These are phyloP conservation scores for Hexactinellida sp. DNA, from an alignment of 37 sponge, comb jelly and placozoan genomes.

Conservation along the genomic window DNA sequence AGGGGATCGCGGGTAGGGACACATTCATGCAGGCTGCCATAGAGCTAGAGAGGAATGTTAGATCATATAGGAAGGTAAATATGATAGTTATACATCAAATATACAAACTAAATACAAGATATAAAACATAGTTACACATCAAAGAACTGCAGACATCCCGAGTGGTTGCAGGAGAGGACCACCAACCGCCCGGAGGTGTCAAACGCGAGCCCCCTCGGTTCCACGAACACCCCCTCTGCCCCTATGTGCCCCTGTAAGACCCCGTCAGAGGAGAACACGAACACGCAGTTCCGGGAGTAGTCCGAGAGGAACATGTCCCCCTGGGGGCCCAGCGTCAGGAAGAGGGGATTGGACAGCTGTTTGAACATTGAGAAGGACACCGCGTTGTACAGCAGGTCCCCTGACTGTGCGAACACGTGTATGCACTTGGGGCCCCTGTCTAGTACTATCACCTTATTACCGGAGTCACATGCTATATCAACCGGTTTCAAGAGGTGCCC, in stretches of 20 bases:
- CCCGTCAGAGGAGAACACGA: neutral
- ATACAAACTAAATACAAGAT: neutral
- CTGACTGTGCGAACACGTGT: neutral
- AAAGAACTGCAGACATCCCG: neutral
- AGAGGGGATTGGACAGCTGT: neutral
- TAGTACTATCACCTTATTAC: neutral
- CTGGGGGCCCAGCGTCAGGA: neutral
- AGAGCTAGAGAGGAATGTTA: neutral
- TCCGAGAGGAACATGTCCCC: neutral
- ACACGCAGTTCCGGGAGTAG: neutral
- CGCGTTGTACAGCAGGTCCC: neutral
- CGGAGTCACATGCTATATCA: neutral
- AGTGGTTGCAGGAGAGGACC: neutral
- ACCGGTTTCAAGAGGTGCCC: slow-evolving; percentile 2
- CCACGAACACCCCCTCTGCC: neutral
- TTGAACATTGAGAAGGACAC: neutral
- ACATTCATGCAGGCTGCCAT: neutral
- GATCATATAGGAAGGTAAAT: no score
- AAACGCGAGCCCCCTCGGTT: slow-evolving; percentile 13
- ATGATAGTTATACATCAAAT: neutral
- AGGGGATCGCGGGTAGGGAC: neutral
- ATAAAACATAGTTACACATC: neutral
- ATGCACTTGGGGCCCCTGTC: neutral
- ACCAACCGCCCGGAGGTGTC: neutral
- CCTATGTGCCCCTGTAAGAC: neutral